Conservation (phyloP, 2,888 invertebrate genomes). For the Aporophyla lueneburgensis region DNA sequence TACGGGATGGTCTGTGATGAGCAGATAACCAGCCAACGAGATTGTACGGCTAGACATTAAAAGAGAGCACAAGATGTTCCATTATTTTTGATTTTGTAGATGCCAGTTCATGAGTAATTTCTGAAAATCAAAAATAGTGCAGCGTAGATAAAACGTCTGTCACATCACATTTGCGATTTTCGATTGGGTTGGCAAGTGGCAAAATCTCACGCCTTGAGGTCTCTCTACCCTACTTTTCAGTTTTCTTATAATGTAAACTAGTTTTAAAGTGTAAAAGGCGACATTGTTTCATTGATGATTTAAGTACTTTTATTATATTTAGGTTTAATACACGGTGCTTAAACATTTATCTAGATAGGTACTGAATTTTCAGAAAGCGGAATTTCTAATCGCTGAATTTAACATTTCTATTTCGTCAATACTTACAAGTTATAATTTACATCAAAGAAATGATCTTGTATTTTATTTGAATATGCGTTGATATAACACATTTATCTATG, state of each 20-base stretch:
- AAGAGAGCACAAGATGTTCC: not conserved
- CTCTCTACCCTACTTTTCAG: not conserved
- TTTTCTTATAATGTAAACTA: constrained; percentile 43
- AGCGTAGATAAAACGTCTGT: not conserved
- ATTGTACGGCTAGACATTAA: not conserved
- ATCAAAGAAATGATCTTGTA: not conserved
- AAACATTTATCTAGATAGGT: constrained; percentile 36
- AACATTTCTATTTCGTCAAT: constrained; percentile 14
- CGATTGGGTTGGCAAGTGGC: too few relatives aligned
- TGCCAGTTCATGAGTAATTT: not conserved
- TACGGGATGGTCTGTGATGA: not conserved
- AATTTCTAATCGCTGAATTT: constrained; percentile 24
- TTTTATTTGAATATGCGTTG: constrained; percentile 8
- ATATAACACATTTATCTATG: constrained; percentile 26
- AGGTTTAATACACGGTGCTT: constrained; percentile 13
- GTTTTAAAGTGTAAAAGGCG: not conserved
- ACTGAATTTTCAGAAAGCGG: constrained; percentile 37
- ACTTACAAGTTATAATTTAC: constrained; percentile 9
- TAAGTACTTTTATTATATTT: constrained; percentile 15
- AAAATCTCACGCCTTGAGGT: not conserved
- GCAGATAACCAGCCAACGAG: not conserved
- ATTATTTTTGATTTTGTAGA: not conserved
- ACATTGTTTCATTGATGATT: constrained; percentile 6
- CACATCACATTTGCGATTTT: not conserved
- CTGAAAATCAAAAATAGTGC: not conserved